Percentiles rank a stretch among this genome's conserved stretches.
These are phyloP conservation scores for Papilio xuthus DNA, from an alignment of 1,140 invertebrate genomes.

Conservation along the genomic window DNA sequence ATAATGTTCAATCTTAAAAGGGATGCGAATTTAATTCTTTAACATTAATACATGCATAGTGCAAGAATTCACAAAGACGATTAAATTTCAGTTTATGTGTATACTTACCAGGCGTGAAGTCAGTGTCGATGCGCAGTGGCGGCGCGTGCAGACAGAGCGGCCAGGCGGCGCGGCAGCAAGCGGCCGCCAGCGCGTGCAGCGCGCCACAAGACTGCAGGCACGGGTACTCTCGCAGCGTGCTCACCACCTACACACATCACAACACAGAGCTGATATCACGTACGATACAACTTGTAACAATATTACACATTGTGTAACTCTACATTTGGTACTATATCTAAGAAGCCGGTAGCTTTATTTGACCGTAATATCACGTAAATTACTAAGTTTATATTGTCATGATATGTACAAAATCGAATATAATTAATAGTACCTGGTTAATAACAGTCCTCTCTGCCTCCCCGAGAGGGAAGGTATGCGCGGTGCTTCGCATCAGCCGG, in stretches of 20 bases:
- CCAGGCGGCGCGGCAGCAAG: constrained; percentile 83
- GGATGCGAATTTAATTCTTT: neutral
- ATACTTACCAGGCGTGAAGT: constrained; percentile 82
- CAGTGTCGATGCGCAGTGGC: constrained; percentile 83
- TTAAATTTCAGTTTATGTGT: neutral
- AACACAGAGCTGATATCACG: neutral
- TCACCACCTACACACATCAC: constrained; percentile 75
- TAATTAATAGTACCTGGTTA: constrained; percentile 83
- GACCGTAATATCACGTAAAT: too few species aligned
- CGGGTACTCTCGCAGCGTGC: constrained; percentile 84
- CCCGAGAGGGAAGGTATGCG: constrained; percentile 82
- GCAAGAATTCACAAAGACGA: too few species aligned
- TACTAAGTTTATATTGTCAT: too few species aligned
- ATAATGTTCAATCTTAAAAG: too few species aligned
- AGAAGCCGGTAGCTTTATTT: too few species aligned
- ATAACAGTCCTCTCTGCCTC: constrained; percentile 84
- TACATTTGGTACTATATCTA: too few species aligned
- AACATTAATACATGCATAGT: neutral
- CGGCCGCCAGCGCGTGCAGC: constrained; percentile 82
- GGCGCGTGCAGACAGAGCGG: constrained; percentile 82
- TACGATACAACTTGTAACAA: too few species aligned
- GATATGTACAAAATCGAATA: too few species aligned
- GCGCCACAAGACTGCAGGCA: constrained; percentile 81
- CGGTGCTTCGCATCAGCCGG: constrained; percentile 79
- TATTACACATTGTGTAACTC: too few species aligned